Evolutionary conservation across 92 coral and sea anemone genomes (phyloP).

Genomic region (Parazoanthus atlanticus): DNA sequence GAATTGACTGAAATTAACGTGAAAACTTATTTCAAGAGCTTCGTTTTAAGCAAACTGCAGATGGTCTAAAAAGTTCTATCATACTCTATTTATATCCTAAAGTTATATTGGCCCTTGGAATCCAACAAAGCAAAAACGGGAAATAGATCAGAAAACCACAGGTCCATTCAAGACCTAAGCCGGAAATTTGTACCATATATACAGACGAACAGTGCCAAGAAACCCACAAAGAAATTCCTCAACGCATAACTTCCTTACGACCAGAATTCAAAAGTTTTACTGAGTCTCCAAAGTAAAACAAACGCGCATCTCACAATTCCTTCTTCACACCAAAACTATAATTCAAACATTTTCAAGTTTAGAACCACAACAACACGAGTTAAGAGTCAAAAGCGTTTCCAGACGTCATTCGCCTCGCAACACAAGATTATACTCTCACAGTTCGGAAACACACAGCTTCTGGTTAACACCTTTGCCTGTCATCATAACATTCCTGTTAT

Average conservation of each 20-base stretch:
- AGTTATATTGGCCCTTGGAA: not conserved
- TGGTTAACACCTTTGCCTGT: not conserved
- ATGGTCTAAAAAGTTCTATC: not conserved
- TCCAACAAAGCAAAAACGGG: not conserved
- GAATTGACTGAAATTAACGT: too few species aligned
- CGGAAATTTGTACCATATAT: conserved; percentile 15
- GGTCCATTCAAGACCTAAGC: not conserved
- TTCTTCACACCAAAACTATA: not conserved
- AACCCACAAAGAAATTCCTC: conserved; percentile 1
- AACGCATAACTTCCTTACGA: not conserved
- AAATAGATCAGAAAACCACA: not conserved
- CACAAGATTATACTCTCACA: not conserved
- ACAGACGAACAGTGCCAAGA: conserved; percentile 16
- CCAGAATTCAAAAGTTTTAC: not conserved
- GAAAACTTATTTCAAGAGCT: not conserved
- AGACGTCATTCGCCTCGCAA: conserved; percentile 6
- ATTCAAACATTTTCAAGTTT: not conserved
- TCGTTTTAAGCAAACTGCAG: not conserved
- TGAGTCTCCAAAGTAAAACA: too few species aligned
- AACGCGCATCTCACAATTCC: not conserved
- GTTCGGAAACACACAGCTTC: not conserved
- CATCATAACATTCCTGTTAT: not conserved
- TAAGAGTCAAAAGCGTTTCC: not conserved
- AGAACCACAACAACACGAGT: not conserved
- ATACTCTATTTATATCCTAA: not conserved